Evolutionary conservation across 2,113 vertebrate genomes (phyloP).

Genomic region (Sarotherodon lohbergeri): DNA sequence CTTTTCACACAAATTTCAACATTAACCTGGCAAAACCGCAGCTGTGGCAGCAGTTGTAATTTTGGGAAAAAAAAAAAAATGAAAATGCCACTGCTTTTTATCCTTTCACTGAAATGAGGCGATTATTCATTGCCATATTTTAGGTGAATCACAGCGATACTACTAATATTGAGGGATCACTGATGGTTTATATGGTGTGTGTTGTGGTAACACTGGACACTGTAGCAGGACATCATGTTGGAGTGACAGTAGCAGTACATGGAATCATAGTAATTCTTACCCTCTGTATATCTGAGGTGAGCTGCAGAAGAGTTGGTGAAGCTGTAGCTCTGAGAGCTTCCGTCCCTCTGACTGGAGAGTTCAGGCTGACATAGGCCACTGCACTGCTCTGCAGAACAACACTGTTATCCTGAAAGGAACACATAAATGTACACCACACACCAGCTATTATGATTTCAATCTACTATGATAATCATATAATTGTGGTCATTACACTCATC

Average conservation of each 20-base stretch:
- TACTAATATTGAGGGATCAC: background rate
- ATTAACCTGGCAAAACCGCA: background rate
- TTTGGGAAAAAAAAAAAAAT: background rate
- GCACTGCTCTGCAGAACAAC: conserved; percentile 81
- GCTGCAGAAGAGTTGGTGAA: conserved; percentile 85
- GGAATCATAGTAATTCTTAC: background rate
- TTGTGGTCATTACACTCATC: background rate
- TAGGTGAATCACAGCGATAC: background rate
- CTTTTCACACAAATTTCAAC: background rate
- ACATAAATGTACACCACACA: background rate
- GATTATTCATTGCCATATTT: background rate
- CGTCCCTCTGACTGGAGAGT: conserved; percentile 79
- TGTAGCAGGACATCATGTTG: background rate
- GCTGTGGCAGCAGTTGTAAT: background rate
- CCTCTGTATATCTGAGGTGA: conserved; percentile 79
- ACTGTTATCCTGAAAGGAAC: conserved; percentile 75
- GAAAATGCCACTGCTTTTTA: background rate
- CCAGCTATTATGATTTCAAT: background rate
- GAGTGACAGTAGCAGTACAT: background rate
- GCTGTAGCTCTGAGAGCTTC: conserved; percentile 74
- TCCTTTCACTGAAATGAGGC: background rate
- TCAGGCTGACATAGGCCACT: conserved; percentile 86
- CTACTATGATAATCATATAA: background rate
- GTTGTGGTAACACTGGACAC: background rate
- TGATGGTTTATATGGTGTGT: background rate